Evolutionary conservation across 2,888 invertebrate genomes (phyloP).

Genomic region (Nebria salina): DNA sequence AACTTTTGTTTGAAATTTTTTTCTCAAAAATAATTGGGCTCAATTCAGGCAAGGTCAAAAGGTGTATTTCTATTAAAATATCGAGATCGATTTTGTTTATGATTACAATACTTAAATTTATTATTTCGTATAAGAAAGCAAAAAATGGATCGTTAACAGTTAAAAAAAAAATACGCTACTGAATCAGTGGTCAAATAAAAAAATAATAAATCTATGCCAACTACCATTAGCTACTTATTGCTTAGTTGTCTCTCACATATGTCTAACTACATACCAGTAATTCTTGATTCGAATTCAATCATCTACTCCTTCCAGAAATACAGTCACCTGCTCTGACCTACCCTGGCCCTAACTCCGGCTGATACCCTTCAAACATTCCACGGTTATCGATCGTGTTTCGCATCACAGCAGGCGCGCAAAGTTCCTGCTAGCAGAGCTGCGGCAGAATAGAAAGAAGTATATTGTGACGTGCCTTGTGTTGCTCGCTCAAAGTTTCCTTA

Average conservation of each 20-base stretch:
- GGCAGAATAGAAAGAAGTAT: neutral
- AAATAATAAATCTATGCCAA: too few relatives aligned
- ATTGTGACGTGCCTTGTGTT: neutral
- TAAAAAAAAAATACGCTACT: too few relatives aligned
- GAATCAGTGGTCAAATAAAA: too few relatives aligned
- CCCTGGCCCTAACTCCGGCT: neutral
- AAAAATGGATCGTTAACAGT: too few relatives aligned
- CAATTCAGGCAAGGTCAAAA: too few relatives aligned
- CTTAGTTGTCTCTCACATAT: neutral
- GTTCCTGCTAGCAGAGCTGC: neutral
- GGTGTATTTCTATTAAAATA: too few relatives aligned
- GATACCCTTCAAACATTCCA: constrained; percentile 1
- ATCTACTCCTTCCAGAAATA: neutral
- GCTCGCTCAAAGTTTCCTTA: neutral
- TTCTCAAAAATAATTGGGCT: too few relatives aligned
- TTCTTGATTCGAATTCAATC: neutral
- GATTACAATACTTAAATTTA: too few relatives aligned
- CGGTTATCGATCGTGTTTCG: neutral
- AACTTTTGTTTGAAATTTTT: too few relatives aligned
- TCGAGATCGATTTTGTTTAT: too few relatives aligned
- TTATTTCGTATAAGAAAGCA: too few relatives aligned
- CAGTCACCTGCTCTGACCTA: neutral
- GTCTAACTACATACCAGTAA: neutral
- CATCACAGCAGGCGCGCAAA: neutral
- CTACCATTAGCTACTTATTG: neutral